Evolutionary conservation across 2,113 vertebrate species (phyloP).

Genomic region (Oncorhynchus clarkii): DNA sequence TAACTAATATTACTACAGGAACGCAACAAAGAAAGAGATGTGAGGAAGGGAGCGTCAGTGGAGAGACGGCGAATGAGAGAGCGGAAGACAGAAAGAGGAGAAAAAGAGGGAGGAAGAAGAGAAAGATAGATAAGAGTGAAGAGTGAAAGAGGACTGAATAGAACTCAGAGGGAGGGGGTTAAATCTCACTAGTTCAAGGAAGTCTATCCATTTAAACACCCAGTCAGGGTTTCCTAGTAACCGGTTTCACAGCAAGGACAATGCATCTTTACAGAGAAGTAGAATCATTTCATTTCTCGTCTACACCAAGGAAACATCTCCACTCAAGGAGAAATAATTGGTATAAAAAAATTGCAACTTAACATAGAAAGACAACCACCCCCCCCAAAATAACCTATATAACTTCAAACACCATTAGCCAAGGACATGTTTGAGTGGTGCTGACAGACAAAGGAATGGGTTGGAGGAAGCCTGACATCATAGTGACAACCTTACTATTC

Average conservation of each 20-base stretch:
- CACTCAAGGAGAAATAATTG: background rate
- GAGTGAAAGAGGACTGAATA: background rate
- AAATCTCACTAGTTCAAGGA: background rate
- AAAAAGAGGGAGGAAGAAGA: no score
- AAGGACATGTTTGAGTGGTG: background rate
- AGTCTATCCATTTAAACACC: background rate
- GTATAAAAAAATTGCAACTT: no score
- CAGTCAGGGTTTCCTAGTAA: background rate
- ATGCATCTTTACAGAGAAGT: background rate
- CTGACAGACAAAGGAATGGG: background rate
- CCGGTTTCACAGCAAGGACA: background rate
- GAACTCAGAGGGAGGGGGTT: background rate
- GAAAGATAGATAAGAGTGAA: no score
- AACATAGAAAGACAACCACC: background rate
- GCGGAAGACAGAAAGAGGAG: no score
- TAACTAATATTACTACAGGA: no score
- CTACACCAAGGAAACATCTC: background rate
- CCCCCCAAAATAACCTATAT: background rate
- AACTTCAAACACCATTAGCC: background rate
- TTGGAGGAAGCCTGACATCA: conserved; percentile 44
- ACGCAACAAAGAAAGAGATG: conserved; percentile 29
- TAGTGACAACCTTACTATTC: conserved; percentile 67
- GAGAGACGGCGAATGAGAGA: no score
- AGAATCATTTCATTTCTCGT: background rate
- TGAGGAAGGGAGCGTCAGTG: no score